Evolutionary conservation across 2,888 invertebrate species (phyloP), one percentile per base, ranked within the genome.

Genomic region (Empis livida): DNA sequence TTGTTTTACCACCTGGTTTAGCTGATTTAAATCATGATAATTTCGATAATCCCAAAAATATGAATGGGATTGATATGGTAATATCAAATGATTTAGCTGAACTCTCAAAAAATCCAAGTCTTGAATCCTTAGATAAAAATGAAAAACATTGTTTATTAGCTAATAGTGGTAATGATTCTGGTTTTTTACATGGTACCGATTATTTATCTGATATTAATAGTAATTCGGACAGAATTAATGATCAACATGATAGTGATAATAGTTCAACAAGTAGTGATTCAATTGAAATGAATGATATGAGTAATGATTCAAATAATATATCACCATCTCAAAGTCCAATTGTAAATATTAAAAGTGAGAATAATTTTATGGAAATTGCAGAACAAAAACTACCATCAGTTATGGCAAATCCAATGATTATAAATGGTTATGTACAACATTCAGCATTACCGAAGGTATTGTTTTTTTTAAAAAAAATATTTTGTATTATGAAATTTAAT

Each of bases 1-100:
- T 59, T 2, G 54, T 56, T 17, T 50, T 63, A 15, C 63, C 63
- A 4, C 56, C 56, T 10, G 59, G 61, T 11, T 48, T 63, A 32
- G 55, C 54, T 9, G 59, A 59, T 46, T 55, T 55, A 32, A 54
- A 53, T 42, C 52, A 59, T 13, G 51, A 46, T 3, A 42, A 45
- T 16, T 39, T 46, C 10, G 41, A 50, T 20, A 56, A 53, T 54
- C 3, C 54, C 56, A 27, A 56, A 54, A 45, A 48, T 53, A n/a
- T 52, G 53, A 41, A 49, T 6, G 43, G 45, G 1, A 43, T 49
- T 27, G n/a, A 48, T 13, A 52, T 44, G 13, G 4, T 14, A 15
- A 16, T n/a, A 20, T 30, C 27, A 14, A 27, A 11, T 39, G 13
- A 27, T 11, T 15, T 3, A 16, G 5, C 4, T 42, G 20, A 42